Evolutionary conservation across 1,140 invertebrate species (phyloP), one percentile per base, ranked within the genome.

Genomic region (Brachionus koreanus): DNA sequence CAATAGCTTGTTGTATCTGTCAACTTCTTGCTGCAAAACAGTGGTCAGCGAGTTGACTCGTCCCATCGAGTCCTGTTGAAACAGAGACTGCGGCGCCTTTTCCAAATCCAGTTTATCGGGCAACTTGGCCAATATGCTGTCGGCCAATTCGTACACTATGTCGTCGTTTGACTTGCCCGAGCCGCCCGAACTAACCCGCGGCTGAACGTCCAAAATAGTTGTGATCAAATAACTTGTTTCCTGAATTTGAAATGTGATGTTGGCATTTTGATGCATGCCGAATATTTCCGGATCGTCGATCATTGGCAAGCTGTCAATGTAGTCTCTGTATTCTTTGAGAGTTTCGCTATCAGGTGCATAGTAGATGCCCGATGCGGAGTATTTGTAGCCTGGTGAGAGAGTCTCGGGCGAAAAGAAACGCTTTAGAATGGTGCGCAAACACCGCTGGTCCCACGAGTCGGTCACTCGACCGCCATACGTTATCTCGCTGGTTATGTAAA

Each of bases 201-300:
- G 93, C 86, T 94, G 93, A 1, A 93, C 90, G 52, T 92, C 91
- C 84, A 93, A 89, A 84, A 94, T 92, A 2, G 92, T 93, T n/a
- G 88, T 86, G n/a, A 94, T 88, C 1, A 94, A 85, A 0, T 88
- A 87, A 82, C 87, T 89, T 0, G 92, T 93, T 88, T 94, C 93
- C 89, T 93, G 92, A 69, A 90, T 93, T 89, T 95, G 93, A 89
- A 92, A 95, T 1, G 92, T 92, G 83, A 95, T 93, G 86, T 95
- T 95, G 6, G 94, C 94, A 88, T 95, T 95, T 84, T 94, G 92
- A 86, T 95, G 93, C 93, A 96, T 94, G 82, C 94, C 94, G 89
- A 95, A 96, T 83, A 96, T 93, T 88, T 95, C 94, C 0, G 94
- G 94, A 85, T 93, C 91, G 86, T 95, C 94, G 72, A 93, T 91